These are phyloP conservation scores for Harlomillsia oculata DNA, from an alignment of 1,140 invertebrate species.

Conservation along the genomic window DNA sequence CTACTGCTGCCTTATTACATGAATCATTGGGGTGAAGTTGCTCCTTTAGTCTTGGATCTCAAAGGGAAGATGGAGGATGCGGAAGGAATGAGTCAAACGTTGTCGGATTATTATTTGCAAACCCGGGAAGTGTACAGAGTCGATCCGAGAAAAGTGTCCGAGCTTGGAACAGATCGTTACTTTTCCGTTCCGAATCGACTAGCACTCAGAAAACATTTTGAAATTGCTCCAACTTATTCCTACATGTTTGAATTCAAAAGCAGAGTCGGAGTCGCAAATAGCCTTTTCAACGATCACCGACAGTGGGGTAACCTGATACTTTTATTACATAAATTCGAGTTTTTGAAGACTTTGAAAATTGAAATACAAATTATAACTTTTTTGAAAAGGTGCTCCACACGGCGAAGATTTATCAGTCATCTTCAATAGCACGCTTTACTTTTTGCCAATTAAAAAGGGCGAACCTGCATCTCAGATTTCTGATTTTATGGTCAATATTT, in stretches of 20 bases:
- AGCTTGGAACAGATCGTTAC: constrained; percentile 4
- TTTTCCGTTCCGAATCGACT: background rate
- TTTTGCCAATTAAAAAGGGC: background rate
- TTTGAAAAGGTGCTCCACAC: background rate
- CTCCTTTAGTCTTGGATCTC: background rate
- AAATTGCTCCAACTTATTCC: background rate
- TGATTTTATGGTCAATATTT: background rate
- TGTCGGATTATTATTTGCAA: too few species aligned
- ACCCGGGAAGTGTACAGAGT: too few species aligned
- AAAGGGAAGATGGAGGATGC: background rate
- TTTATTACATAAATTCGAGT: background rate
- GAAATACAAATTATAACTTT: too few species aligned
- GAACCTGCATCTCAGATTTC: constrained; percentile 1
- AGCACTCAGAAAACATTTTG: background rate
- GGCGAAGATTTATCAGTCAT: background rate
- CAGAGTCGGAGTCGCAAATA: constrained; percentile 1
- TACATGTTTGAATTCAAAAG: constrained; percentile 9
- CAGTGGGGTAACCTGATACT: background rate
- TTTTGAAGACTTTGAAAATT: background rate
- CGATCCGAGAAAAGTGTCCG: too few species aligned
- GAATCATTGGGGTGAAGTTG: background rate
- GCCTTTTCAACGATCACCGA: background rate
- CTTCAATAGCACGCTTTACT: background rate
- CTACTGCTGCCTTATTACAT: background rate
- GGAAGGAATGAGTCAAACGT: too few species aligned